Evolutionary conservation across 2,888 invertebrate species (phyloP), one percentile per base, ranked within the genome.

Genomic region (Thymelicus acteon): DNA sequence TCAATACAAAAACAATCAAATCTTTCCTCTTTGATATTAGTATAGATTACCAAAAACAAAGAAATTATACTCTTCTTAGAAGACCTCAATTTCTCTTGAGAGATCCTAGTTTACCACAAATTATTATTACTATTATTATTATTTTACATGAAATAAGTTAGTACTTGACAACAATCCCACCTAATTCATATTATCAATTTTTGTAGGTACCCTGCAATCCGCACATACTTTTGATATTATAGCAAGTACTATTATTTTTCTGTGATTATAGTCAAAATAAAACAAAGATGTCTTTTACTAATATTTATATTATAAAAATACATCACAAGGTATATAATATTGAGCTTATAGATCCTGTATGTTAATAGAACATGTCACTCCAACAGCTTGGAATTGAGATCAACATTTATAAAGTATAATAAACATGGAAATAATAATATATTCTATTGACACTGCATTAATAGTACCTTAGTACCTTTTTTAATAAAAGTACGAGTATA

Each of bases 271-370:
- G 2, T 57, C 7, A 6, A 44, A 65, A 57, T 44, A 31, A 64
- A 64, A 64, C 64, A 52, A 48, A 19, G 3, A 7, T 40, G 47
- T 60, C 31, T 52, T 76, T 75, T 72, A 75, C 64, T 71, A 76
- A 73, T 75, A 72, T 75, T 75, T 81, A 91, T 87, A 86, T 80
- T 92, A 92, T 84, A 92, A 93, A 93, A 93, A 93, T 93, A 92
- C 92, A 92, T 92, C 90, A 92, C 91, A 92, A 89, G 89, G 88
- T 92, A 88, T 88, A 85, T 73, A 77, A 90, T 89, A 87, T 93
- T 93, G 93, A 93, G 93, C 93, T 88, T 89, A 90, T 91, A 91
- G 85, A 83, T 90, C 91, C 88, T 92, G 90, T 91, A 89, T 83
- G 84, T 86, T 79, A 85, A 87, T 86, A 90, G 91, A 92, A 91